Percentiles rank a stretch among this genome's conserved stretches.
Evolutionary conservation across 1,140 invertebrate species (phyloP).

Genomic region (Nymphalis io): DNA sequence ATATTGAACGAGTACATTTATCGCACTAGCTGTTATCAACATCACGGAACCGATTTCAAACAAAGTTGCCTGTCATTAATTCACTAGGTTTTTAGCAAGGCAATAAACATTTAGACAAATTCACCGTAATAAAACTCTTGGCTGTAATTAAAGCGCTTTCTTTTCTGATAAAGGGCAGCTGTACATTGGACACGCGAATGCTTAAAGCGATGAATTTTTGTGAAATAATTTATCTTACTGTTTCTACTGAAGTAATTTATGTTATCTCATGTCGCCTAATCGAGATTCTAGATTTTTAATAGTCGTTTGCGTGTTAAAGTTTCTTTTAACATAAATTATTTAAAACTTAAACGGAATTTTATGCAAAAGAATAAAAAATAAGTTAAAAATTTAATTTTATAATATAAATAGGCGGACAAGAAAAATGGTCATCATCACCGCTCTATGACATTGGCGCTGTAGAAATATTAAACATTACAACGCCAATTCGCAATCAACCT

Average conservation of each 20-base stretch:
- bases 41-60: constrained; percentile 10
- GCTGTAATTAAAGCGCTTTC: constrained; percentile 28
- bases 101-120: constrained; percentile 34
- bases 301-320: neutral
- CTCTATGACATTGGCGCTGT: too few relatives aligned
- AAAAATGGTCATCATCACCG: too few relatives aligned
- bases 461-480: too few relatives aligned
- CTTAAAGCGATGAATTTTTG: constrained; percentile 18
- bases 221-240: constrained; percentile 12
- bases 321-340: neutral
- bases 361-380: too few relatives aligned
- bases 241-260: constrained; percentile 6
- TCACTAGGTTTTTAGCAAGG: constrained; percentile 15
- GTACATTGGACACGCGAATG: constrained; percentile 14
- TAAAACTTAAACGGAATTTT: neutral
- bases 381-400: too few relatives aligned
- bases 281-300: constrained; percentile 6
- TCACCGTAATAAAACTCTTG: constrained; percentile 27
- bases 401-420: too few relatives aligned
- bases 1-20: neutral
- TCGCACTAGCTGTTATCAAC: neutral
- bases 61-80: constrained; percentile 9
- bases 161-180: constrained; percentile 29
- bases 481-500: too few relatives aligned
- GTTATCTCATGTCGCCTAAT: constrained; percentile 7